phyloP scores from a whole-genome alignment of 2,888 invertebrate species.

The Drosophila suboccidentalis region DNA sequence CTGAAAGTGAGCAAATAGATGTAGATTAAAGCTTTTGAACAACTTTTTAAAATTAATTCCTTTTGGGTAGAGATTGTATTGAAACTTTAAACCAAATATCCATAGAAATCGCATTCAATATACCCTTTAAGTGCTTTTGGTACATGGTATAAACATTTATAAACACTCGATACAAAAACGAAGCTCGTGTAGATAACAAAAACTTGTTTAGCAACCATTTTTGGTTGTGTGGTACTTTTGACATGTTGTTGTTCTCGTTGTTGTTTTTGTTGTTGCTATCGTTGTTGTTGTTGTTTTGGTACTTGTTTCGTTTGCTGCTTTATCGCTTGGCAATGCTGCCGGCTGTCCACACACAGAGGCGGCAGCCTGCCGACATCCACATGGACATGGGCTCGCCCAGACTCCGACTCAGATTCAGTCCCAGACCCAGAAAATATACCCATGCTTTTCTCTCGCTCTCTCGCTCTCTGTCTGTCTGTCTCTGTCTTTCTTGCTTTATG shows the following conservation, averaged over 20 bases:
- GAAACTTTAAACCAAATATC: background rate
- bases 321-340: conserved; percentile 55
- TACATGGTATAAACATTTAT: conserved; percentile 62
- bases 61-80: too few relatives aligned
- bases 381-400: conserved; percentile 18
- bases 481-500: background rate
- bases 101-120: conserved; percentile 5
- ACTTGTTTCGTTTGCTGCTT: conserved; percentile 52
- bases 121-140: conserved; percentile 7
- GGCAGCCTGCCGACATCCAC: conserved; percentile 35
- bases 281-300: conserved; percentile 41
- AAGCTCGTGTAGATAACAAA: conserved; percentile 66
- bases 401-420: background rate
- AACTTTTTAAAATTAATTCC: background rate
- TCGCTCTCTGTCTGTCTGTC: background rate
- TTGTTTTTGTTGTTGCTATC: background rate
- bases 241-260: conserved; percentile 21
- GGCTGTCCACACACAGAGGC: conserved; percentile 37
- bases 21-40: background rate
- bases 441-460: background rate
- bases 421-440: conserved; percentile 1
- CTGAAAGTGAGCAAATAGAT: too few relatives aligned
- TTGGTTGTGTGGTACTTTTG: conserved; percentile 52
- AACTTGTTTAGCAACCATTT: conserved; percentile 77
- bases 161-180: conserved; percentile 76